These are phyloP conservation scores for Falcunculus frontatus DNA, from an alignment of 2,113 vertebrate genomes.

Conservation along the genomic window DNA sequence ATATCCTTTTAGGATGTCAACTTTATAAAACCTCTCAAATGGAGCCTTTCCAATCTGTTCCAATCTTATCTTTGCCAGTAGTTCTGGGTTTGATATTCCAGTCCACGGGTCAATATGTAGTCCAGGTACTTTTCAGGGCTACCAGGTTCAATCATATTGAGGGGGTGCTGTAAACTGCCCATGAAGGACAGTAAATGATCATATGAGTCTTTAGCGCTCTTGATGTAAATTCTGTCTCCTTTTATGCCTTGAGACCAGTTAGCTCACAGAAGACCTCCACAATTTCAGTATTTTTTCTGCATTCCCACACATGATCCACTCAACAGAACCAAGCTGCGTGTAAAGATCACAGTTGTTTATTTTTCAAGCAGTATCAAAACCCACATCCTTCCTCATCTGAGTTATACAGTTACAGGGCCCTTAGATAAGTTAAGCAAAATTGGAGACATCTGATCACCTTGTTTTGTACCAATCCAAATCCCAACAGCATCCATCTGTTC, in stretches of 20 bases:
- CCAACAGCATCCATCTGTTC: background rate
- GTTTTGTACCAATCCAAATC: background rate
- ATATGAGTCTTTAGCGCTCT: background rate
- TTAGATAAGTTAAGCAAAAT: background rate
- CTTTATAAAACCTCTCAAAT: background rate
- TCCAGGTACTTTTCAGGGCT: background rate
- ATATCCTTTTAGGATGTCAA: background rate
- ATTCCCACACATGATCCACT: background rate
- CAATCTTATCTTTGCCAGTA: background rate
- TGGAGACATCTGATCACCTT: background rate
- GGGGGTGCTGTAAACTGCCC: background rate
- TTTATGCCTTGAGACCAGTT: background rate
- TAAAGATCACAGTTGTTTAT: background rate
- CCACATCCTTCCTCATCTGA: background rate
- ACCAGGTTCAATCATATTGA: background rate
- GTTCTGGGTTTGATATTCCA: background rate
- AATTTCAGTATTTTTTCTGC: background rate
- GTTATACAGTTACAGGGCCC: background rate
- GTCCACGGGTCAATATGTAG: accelerated
- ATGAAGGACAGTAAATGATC: background rate
- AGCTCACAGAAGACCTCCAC: background rate
- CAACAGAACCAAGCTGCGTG: background rate
- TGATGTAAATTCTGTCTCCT: background rate
- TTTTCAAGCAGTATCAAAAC: background rate
- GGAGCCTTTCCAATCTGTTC: background rate